These are phyloP conservation scores for Carassius gibelio DNA, from an alignment of 2,113 vertebrate genomes.

Conservation along the genomic window DNA sequence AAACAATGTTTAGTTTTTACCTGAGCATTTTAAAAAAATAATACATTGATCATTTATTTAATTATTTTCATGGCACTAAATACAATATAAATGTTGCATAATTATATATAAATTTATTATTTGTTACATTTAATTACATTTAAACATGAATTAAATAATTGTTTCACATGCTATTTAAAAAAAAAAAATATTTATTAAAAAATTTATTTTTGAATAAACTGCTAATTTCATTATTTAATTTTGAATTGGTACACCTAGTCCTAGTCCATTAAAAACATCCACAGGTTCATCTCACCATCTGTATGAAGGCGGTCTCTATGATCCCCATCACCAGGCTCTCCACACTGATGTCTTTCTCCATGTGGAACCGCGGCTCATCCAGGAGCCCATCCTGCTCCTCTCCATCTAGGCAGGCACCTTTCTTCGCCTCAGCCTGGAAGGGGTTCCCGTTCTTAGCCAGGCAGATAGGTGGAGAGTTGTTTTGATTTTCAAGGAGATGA, in stretches of 20 bases:
- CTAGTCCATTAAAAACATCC: neutral
- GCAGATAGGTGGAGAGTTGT: slow-evolving; percentile 79
- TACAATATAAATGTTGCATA: neutral
- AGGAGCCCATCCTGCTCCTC: slow-evolving; percentile 67
- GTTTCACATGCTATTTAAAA: neutral
- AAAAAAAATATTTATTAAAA: neutral
- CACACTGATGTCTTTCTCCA: slow-evolving; percentile 89
- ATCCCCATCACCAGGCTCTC: slow-evolving; percentile 93
- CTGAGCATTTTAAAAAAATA: neutral
- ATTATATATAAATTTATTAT: neutral
- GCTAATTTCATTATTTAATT: neutral
- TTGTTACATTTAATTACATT: too few relatives aligned
- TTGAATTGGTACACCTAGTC: neutral
- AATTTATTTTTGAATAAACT: neutral
- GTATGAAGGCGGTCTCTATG: slow-evolving; percentile 92
- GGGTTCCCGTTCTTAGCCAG: slow-evolving; percentile 69
- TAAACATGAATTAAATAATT: too few relatives aligned
- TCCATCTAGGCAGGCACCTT: slow-evolving; percentile 65
- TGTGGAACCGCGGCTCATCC: slow-evolving; percentile 80
- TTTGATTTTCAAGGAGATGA: slow-evolving; percentile 86
- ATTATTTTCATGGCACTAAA: too few relatives aligned
- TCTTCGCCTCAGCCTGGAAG: slow-evolving; percentile 67
- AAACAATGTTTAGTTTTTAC: neutral
- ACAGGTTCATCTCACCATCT: slow-evolving; percentile 83
- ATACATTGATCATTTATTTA: neutral